Base-by-base conservation (phyloP, 1,140 invertebrate species). In the Ylistrum balloti region DNA sequence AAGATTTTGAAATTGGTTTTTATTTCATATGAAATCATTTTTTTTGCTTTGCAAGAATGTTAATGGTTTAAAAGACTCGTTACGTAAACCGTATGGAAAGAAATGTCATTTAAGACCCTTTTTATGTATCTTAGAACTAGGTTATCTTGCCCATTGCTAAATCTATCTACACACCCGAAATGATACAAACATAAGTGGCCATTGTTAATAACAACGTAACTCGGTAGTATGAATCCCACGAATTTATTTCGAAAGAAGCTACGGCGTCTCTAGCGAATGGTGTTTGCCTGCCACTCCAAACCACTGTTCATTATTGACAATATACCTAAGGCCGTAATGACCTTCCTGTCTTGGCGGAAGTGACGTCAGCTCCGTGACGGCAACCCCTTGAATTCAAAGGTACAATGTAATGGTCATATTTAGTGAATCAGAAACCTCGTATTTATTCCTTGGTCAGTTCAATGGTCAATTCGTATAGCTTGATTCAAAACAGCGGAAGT, bases 211-310 rank as follows among this genome's bases (percentile, higher is more conserved):
- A 38, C 13, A 5, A 74, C 5, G n/a, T 74, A 74, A 7, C 56
- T 74, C n/a, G 5, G 17, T 3, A 28, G 22, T 5, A 28, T 74
- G 3, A 74, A 28, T 11, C 9, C 22, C 9, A 28, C n/a, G 28
- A 28, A 74, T 74, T 28, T 3, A 5, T 9, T 5, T 7, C n/a
- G 17, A 3, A 9, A 48, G 15, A 7, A n/a, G 0, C 56, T 74
- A 5, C 5, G n/a, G n/a, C 56, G n/a, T 74, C 56, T 74, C 20
- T 74, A n/a, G 17, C 22, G 28, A 1, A 28, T 74, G 56, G n/a
- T 74, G 56, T 74, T 74, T 74, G n/a, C n/a, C 28, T 74, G 56
- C 56, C n/a, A 9, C 56, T 74, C 17, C 56, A 74, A n/a, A 74
- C n/a, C 56, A 9, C n/a, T 74, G 11, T 5, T 28, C 22, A 1